These are phyloP conservation scores for Emys orbicularis DNA, from an alignment of 2,797 vertebrate genomes.

Conservation along the genomic window DNA sequence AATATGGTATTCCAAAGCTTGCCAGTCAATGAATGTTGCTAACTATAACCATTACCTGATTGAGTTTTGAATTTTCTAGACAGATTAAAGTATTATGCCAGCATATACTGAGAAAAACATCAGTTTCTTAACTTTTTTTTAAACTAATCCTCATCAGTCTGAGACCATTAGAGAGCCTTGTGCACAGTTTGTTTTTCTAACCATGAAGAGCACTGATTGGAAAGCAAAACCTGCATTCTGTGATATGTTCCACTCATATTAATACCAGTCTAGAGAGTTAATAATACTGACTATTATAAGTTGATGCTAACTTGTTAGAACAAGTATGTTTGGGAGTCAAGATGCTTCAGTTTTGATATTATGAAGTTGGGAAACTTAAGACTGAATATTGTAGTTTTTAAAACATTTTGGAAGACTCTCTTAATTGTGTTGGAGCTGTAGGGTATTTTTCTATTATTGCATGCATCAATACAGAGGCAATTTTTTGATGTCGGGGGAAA, in stretches of 20 bases:
- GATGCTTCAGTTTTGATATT: neutral
- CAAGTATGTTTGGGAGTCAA: neutral
- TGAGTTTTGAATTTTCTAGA: neutral
- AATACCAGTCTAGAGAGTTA: neutral
- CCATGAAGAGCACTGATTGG: neutral
- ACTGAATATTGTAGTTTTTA: neutral
- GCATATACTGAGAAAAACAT: neutral
- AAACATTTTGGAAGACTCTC: neutral
- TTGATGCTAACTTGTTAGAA: neutral
- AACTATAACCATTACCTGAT: neutral
- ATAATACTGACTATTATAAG: neutral
- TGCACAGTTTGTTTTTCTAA: neutral
- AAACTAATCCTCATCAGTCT: too few species aligned
- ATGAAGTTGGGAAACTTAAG: neutral
- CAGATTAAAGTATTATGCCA: neutral
- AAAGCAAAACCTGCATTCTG: neutral
- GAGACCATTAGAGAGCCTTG: neutral
- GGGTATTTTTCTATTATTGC: neutral
- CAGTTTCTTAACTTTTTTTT: too few species aligned
- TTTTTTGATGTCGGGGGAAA: neutral
- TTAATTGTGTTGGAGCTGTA: neutral
- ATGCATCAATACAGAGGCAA: neutral
- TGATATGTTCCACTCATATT: neutral
- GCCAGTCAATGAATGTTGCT: neutral
- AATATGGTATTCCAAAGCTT: accelerated